Conservation (phyloP, 2,113 vertebrate species). For the Perca schrenkii region DNA sequence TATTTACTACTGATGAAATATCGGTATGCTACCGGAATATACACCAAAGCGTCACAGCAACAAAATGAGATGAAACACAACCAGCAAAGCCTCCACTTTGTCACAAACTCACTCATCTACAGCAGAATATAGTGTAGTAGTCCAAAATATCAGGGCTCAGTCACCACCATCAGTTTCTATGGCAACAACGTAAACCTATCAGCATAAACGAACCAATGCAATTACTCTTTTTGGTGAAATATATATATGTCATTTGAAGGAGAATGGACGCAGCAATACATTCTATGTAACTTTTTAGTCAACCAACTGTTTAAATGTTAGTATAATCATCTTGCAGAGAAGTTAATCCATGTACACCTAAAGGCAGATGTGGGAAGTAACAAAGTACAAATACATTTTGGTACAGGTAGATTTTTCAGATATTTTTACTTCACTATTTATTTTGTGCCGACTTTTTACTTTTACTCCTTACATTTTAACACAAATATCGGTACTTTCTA, state of each 20-base stretch:
- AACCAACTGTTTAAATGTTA: neutral
- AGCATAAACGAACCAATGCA: neutral
- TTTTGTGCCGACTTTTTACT: too few species aligned
- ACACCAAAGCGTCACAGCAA: neutral
- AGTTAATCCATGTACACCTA: neutral
- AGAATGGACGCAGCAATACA: neutral
- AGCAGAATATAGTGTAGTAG: neutral
- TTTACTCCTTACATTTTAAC: too few species aligned
- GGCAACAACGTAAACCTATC: conserved; percentile 43
- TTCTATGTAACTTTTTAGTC: neutral
- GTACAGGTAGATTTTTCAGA: too few species aligned
- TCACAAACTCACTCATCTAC: neutral
- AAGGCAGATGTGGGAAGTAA: neutral
- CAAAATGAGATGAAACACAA: neutral
- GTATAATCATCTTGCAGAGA: neutral
- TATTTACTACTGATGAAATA: neutral
- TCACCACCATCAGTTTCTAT: conserved; percentile 15
- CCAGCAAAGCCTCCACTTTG: neutral
- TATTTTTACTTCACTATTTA: too few species aligned
- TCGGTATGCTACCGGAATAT: neutral
- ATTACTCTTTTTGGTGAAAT: neutral
- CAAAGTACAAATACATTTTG: too few species aligned
- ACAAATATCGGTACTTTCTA: too few species aligned
- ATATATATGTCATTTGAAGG: too few species aligned
- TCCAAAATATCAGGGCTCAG: conserved; percentile 15